Evolutionary conservation across 1,140 invertebrate species (phyloP).

Genomic region (Oncopodura yosiiana): DNA sequence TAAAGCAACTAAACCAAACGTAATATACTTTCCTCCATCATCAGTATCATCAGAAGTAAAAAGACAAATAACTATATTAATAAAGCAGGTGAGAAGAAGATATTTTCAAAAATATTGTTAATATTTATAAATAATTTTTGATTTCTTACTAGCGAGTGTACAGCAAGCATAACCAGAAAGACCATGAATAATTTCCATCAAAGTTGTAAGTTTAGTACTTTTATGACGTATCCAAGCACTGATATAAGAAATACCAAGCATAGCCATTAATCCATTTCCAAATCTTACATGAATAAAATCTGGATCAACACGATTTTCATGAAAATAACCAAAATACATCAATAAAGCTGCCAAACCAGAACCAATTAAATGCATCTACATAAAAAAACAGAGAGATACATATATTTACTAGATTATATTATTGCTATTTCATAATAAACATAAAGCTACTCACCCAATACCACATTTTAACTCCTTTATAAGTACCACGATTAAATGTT

Average conservation of each 20-base stretch:
- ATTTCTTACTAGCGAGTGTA: background rate
- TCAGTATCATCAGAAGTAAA: constrained; percentile 1
- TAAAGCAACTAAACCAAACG: background rate
- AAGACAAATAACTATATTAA: constrained; percentile 9
- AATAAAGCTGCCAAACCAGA: constrained; percentile 6
- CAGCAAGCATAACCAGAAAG: constrained; percentile 6
- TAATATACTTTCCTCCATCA: constrained; percentile 10
- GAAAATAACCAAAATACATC: constrained; percentile 20
- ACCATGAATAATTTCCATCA: constrained; percentile 10
- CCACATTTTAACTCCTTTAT: constrained; percentile 9
- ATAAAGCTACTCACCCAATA: constrained; percentile 12
- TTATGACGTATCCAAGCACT: constrained; percentile 14
- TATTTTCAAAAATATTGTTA: background rate
- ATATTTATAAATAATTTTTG: background rate
- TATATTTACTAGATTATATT: background rate
- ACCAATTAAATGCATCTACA: constrained; percentile 13
- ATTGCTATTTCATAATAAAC: background rate
- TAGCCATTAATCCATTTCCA: constrained; percentile 10
- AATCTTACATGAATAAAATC: background rate
- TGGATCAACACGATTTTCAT: background rate
- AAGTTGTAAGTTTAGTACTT: background rate
- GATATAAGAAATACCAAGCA: constrained; percentile 3
- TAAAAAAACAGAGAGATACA: background rate
- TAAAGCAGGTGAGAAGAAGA: background rate
- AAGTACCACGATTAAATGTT: constrained; percentile 1